Conservation (phyloP, 1,140 invertebrate genomes). For the Acromyrmex echinatior region DNA sequence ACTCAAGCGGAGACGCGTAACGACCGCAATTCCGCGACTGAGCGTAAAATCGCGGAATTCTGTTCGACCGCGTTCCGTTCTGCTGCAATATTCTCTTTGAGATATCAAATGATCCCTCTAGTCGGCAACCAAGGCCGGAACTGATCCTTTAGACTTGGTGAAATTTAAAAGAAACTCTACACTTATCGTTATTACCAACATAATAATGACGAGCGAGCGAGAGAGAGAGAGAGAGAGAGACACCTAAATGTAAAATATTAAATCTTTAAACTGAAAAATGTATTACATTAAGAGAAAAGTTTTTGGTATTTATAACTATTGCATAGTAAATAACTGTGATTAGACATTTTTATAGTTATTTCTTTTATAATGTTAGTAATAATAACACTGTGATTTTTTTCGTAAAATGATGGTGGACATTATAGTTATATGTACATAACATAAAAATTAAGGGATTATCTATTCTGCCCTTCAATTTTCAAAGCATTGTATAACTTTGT, state of each 20-base stretch:
- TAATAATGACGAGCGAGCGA: background rate
- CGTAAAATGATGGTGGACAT: too few species aligned
- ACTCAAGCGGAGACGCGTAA: conserved; percentile 66
- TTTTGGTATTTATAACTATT: too few species aligned
- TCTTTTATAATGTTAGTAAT: too few species aligned
- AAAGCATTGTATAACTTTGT: too few species aligned
- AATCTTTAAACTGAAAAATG: too few species aligned
- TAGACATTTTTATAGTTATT: too few species aligned
- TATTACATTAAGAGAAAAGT: too few species aligned
- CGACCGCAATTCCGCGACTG: conserved; percentile 59
- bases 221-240: background rate
- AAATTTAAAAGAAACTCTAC: background rate
- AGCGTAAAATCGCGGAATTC: conserved; percentile 75
- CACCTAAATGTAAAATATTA: background rate
- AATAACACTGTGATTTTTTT: too few species aligned
- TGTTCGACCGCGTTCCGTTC: conserved; percentile 45
- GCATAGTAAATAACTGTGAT: too few species aligned
- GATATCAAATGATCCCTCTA: background rate
- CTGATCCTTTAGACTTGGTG: conserved; percentile 1
- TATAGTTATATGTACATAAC: too few species aligned
- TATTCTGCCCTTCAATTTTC: too few species aligned
- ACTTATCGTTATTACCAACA: background rate
- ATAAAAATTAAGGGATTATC: too few species aligned
- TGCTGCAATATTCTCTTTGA: conserved; percentile 5
- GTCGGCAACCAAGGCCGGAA: conserved; percentile 10